phyloP scores from a whole-genome alignment of 2,888 invertebrate species.

The Hoplodrina blanda region DNA sequence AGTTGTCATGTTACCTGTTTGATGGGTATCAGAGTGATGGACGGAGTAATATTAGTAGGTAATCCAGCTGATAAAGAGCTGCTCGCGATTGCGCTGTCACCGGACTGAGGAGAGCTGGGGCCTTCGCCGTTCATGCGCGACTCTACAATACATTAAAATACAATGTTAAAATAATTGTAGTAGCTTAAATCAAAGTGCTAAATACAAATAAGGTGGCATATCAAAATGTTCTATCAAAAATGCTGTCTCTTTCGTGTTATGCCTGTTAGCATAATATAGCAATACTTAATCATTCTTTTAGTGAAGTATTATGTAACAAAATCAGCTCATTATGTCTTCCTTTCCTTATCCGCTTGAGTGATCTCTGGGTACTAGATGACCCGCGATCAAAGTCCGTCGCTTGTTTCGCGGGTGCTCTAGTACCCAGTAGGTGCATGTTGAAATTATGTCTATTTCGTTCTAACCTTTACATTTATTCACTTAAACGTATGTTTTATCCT shows the following conservation, averaged over 20 bases:
- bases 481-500: too few relatives aligned
- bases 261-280: not conserved
- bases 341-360: too few relatives aligned
- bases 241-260: not conserved
- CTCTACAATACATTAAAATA: conserved; percentile 66
- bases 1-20: conserved; percentile 91
- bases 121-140: conserved; percentile 92
- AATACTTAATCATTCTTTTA: not conserved
- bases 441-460: too few relatives aligned
- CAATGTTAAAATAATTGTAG: not conserved
- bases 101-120: conserved; percentile 95
- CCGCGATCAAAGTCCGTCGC: too few relatives aligned
- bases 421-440: too few relatives aligned
- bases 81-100: conserved; percentile 94
- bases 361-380: too few relatives aligned
- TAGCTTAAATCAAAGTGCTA: not conserved
- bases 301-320: not conserved
- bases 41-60: conserved; percentile 93
- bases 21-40: conserved; percentile 96
- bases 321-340: not conserved
- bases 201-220: not conserved
- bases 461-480: too few relatives aligned
- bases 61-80: conserved; percentile 92
- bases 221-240: not conserved
- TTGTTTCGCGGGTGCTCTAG: too few relatives aligned